Base-by-base conservation (phyloP, 2,797 vertebrate species). In the Hippocampus kuda region DNA sequence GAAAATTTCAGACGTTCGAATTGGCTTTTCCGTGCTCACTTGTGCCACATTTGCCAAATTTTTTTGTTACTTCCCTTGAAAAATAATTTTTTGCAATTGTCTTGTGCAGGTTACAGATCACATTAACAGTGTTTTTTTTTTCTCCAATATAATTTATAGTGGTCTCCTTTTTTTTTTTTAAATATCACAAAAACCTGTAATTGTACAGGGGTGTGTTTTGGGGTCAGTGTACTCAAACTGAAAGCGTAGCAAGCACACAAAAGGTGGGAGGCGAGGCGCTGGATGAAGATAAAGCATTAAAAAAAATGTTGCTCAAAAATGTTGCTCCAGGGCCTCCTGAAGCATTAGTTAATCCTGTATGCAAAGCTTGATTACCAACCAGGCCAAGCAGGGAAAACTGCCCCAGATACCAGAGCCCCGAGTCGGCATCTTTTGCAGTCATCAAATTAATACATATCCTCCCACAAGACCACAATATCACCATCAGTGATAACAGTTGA, bases 351-450 rank as follows among this genome's bases (percentile, higher is more conserved):
- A 53, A 71, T n/a, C 27, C 61, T 30, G 3, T 2, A 53, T 9
- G 26, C 53, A 53, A 70, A 22, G 24, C 38, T 53, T 12, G 13
- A 60, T 42, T 65, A 68, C 66, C 12, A 59, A 46, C 41, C 56
- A 22, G 27, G 27, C 18, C 38, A 63, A 68, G 26, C 10, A 24
- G 44, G 46, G 41, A 27, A 54, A 67, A 41, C 12, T 67, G 34
- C n/a, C 53, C 38, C 49, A 57, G 66, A 56, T 56, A 56, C 13
- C 66, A 68, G 51, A 59, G 30, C 22, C 53, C 53, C 38, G 24
- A 13, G 46, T 26, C 59, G 48, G 49, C 49, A 53, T 66, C 48
- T 66, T 66, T 53, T 66, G 48, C 65, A 13, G 27, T 66, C 48
- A 44, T 64, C 22, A 44, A 42, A 64, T 46, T 42, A 46, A 44